Percentiles rank a stretch among this genome's conserved stretches.
phyloP scores from a whole-genome alignment of 2,888 invertebrate genomes.

The Lucinisca nassula region DNA sequence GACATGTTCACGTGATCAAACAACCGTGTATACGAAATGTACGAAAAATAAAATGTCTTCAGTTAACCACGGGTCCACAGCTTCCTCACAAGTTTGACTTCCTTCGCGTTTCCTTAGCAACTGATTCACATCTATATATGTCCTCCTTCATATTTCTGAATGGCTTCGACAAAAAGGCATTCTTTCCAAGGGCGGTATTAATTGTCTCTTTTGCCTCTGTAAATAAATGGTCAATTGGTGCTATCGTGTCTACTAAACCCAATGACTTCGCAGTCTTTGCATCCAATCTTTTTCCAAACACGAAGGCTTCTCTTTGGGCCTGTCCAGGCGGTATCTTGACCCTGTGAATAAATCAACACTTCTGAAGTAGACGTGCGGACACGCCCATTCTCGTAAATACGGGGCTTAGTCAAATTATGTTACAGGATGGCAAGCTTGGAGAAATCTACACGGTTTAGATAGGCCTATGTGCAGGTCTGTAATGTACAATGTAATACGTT shows the following conservation, averaged over 20 bases:
- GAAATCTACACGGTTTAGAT: no score
- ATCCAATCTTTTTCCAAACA: constrained; percentile 67
- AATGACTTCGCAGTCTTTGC: constrained; percentile 58
- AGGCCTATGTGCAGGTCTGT: no score
- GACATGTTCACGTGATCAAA: no score
- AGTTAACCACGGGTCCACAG: no score
- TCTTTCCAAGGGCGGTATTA: constrained; percentile 8
- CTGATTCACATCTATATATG: not conserved
- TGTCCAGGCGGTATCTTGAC: constrained; percentile 45
- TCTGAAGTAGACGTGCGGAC: no score
- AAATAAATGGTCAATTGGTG: constrained; percentile 34
- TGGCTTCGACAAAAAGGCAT: not conserved
- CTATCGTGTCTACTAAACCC: constrained; percentile 56
- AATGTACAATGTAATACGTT: no score
- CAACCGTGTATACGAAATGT: no score
- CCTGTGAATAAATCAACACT: no score
- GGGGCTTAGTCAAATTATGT: no score
- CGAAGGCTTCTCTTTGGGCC: constrained; percentile 55
- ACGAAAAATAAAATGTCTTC: no score
- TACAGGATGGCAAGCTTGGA: no score
- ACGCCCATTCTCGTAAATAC: no score
- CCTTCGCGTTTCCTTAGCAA: not conserved
- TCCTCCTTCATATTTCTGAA: constrained; percentile 33
- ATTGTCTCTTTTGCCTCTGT: constrained; percentile 38
- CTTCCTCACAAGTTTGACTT: not conserved